A percentile compares a stretch with the other conserved stretches of the same genome.
phyloP scores from a whole-genome alignment of 2,797 vertebrate genomes.

The Xenopus petersii region DNA sequence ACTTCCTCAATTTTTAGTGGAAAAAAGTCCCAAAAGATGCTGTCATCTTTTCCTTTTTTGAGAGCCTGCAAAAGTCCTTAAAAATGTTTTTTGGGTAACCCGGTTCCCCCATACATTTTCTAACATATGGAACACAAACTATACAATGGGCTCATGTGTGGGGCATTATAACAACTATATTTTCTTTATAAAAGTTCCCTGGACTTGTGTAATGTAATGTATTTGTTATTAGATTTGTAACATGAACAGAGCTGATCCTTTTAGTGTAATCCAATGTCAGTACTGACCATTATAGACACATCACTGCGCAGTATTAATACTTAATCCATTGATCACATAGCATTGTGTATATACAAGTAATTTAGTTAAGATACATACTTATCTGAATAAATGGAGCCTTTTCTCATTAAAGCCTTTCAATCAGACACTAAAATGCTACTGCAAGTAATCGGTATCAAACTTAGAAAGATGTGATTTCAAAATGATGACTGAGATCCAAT shows the following conservation, averaged over 20 bases:
- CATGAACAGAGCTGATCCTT: neutral
- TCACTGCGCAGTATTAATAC: neutral
- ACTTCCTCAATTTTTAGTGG: no score
- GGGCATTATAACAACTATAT: no score
- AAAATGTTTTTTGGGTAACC: no score
- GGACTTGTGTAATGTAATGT: no score
- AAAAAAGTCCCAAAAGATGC: no score
- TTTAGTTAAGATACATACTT: constrained; percentile 1
- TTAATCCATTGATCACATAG: neutral
- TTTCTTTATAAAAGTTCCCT: no score
- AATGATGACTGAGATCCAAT: constrained; percentile 34
- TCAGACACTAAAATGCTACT: constrained; percentile 1
- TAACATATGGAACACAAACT: no score
- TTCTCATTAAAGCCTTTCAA: constrained; percentile 29
- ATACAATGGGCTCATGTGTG: no score
- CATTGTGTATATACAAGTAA: neutral
- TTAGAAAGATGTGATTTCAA: constrained; percentile 22
- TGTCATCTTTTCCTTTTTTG: no score
- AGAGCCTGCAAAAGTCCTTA: no score
- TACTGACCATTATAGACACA: neutral
- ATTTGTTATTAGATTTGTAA: no score
- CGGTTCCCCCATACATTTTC: no score
- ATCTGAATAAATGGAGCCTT: neutral
- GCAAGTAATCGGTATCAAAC: constrained; percentile 6
- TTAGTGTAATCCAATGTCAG: neutral